Percentiles rank a stretch among this genome's conserved stretches.
phyloP scores from a whole-genome alignment of 2,797 vertebrate genomes.

The Threskiornis aethiopicus region DNA sequence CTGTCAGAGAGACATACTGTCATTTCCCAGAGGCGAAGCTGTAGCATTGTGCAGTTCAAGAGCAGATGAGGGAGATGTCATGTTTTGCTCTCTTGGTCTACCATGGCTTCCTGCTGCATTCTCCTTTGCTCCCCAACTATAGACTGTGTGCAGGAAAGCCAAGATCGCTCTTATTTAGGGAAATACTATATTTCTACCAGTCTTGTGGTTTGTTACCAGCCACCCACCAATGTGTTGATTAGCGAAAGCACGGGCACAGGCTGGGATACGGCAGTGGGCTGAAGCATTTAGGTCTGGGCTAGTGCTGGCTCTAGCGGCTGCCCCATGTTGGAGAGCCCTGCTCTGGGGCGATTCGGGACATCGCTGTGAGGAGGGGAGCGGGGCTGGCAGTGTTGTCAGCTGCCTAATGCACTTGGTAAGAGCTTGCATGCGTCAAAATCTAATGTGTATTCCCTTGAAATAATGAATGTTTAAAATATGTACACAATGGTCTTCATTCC shows the following conservation, averaged over 20 bases:
- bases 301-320: not conserved
- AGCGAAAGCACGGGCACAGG: not conserved
- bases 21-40: not conserved
- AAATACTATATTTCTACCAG: not conserved
- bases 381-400: not conserved
- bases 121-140: not conserved
- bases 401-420: not conserved
- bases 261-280: not conserved
- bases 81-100: rapidly evolving
- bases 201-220: not conserved
- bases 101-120: not conserved
- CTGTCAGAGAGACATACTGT: not conserved
- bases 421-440: not conserved
- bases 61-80: not conserved
- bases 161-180: not conserved
- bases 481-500: not conserved
- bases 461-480: not conserved
- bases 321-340: not conserved
- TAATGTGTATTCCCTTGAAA: not conserved
- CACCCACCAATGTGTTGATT: rapidly evolving
- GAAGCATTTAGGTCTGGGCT: not conserved
- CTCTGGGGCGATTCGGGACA: not conserved
- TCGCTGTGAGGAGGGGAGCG: not conserved
- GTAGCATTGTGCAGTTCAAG: not conserved
- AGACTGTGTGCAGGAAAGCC: not conserved